Conservation (phyloP, 2,888 invertebrate genomes). For the Marasmarcha lunaedactyla region DNA sequence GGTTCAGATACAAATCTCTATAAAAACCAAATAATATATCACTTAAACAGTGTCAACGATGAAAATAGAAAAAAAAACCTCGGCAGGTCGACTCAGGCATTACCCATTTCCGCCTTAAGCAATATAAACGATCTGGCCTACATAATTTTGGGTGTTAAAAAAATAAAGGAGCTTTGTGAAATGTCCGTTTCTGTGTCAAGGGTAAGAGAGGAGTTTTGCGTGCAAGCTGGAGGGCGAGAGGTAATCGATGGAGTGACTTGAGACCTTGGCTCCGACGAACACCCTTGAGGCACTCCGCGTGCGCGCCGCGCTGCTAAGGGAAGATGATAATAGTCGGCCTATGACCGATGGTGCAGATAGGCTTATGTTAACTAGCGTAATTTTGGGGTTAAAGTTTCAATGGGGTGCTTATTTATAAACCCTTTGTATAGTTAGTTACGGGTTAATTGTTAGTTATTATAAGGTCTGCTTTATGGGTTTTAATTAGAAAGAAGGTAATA, state of each 20-base stretch:
- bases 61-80: too few species aligned
- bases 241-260: slow-evolving; percentile 59
- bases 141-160: slow-evolving; percentile 46
- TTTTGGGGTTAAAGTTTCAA: too few species aligned
- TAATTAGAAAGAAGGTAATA: too few species aligned
- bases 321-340: not conserved
- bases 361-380: too few species aligned
- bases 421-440: too few species aligned
- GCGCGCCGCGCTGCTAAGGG: not conserved
- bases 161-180: slow-evolving; percentile 11
- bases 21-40: too few species aligned
- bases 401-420: too few species aligned
- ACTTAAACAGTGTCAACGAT: too few species aligned
- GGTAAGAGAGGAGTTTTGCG: slow-evolving; percentile 57
- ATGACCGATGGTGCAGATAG: not conserved
- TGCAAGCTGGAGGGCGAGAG: slow-evolving; percentile 29
- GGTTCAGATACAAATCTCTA: too few species aligned
- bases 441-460: too few species aligned
- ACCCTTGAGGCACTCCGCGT: slow-evolving; percentile 34
- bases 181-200: slow-evolving; percentile 63
- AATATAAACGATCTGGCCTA: slow-evolving; percentile 37
- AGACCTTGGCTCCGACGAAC: slow-evolving; percentile 54
- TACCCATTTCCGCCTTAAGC: slow-evolving; percentile 34
- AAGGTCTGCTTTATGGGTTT: too few species aligned
- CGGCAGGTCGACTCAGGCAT: slow-evolving; percentile 17